Evolutionary conservation across 2,888 invertebrate genomes (phyloP), one percentile per base, ranked within the genome.

Genomic region (Scrobipalpa costella): DNA sequence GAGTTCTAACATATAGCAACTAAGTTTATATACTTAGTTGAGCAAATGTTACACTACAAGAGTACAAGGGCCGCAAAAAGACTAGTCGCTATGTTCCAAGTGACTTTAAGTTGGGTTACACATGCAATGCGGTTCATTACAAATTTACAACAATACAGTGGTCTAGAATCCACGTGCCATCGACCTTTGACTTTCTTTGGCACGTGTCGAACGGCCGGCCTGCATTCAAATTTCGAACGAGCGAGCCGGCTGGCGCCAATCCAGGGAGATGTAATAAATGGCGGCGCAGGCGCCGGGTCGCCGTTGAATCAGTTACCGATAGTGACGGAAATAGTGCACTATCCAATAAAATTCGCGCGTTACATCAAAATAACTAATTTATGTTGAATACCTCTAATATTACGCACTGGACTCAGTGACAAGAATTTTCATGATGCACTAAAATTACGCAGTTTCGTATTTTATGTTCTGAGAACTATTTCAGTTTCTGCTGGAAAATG

Each of bases 131-230:
- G 19, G 11, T 21, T 21, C 11, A 19, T 50, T 52, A 52, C 19
- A 44, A n/a, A 44, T 13, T 7, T 21, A 13, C 15, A 34, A n/a
- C n/a, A 27, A n/a, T 8, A 34, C 55, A 55, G 55, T 55, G 33
- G 33, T n/a, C n/a, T n/a, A 55, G 55, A 55, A 55, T 27, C 34
- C 59, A 7, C 34, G 81, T 81, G 85, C 83, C 85, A 81, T 84
- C 86, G 86, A 89, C 88, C 88, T 88, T 85, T 84, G 87, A 83
- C 88, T 89, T 88, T 89, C 84, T 83, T 82, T 83, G 84, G 86
- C 85, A 81, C 78, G 77, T 80, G 76, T 81, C 80, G 79, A 80
- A 76, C 77, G 72, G 75, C 0, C 19, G 55, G 34, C 76, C 71
- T 72, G 49, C 59, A 49, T 76, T 79, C 77, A 78, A 80, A 78